A percentile compares a stretch with the other conserved stretches of the same genome.
Evolutionary conservation across 1,140 invertebrate species (phyloP).

Genomic region (Psix sp.): DNA sequence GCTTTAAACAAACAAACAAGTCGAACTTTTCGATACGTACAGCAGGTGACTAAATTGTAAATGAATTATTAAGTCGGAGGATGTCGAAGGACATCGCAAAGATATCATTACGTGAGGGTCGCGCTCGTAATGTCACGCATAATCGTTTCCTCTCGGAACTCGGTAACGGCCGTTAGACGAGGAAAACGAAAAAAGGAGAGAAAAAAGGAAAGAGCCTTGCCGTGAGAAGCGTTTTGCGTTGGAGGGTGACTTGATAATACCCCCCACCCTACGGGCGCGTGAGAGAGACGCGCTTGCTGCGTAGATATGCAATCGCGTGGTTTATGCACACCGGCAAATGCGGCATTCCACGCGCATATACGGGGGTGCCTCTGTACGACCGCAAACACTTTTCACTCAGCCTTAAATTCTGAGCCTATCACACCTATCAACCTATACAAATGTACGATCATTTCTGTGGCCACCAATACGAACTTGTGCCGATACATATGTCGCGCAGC

Average conservation of each 20-base stretch:
- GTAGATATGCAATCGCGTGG: slow-evolving; percentile 60
- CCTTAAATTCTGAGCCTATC: too few relatives aligned
- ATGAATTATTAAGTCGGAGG: slow-evolving; percentile 45
- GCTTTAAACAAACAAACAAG: slow-evolving; percentile 27
- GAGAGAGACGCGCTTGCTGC: slow-evolving; percentile 15
- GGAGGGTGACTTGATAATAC: slow-evolving; percentile 63
- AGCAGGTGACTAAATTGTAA: slow-evolving; percentile 52
- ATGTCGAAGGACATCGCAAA: slow-evolving; percentile 45
- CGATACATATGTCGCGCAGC: too few relatives aligned
- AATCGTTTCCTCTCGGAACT: slow-evolving; percentile 59
- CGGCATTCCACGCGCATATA: slow-evolving; percentile 51
- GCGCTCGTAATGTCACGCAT: slow-evolving; percentile 59
- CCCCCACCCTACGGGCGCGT: slow-evolving; percentile 21
- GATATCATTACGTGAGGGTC: slow-evolving; percentile 58
- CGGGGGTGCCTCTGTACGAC: slow-evolving; percentile 11
- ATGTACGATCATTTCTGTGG: too few relatives aligned
- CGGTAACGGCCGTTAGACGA: slow-evolving; percentile 36
- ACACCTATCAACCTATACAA: too few relatives aligned
- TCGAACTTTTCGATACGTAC: slow-evolving; percentile 41
- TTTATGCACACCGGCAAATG: slow-evolving; percentile 58
- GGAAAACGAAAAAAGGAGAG: slow-evolving; percentile 19
- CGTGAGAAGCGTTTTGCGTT: slow-evolving; percentile 62
- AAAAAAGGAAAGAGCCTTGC: slow-evolving; percentile 34
- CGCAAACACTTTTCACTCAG: too few relatives aligned
- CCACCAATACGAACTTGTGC: too few relatives aligned